Evolutionary conservation across 1,140 invertebrate species (phyloP), one percentile per base, ranked within the genome.

Genomic region (Lysiphlebus fabarum): DNA sequence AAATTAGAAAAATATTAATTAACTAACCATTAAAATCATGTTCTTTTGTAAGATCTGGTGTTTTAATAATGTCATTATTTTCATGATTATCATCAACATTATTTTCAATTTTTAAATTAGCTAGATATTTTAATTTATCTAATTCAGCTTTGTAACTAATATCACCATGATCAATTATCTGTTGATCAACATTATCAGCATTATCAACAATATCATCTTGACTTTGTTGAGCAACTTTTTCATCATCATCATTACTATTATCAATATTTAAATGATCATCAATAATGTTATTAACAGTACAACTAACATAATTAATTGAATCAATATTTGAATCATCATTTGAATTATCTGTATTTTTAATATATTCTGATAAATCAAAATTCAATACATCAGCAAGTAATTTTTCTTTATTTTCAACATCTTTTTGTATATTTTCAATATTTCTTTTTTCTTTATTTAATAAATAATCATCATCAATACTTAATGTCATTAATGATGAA

Each of bases 361-460:
- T 75, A 37, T 73, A 79, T 36, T 74, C 72, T 4, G 73, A 77
- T 6, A 78, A 66, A 71, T 82, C 81, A 56, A 83, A 81, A 65
- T 76, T 78, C 11, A 83, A 64, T 50, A 83, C 72, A 50, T 79
- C 77, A 0, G 81, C 80, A 10, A 84, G 62, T 41, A 82, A 61
- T 64, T 81, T 82, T 61, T 84, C 82, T 58, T 83, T 83, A 56
- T 77, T 67, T 62, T 82, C 77, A 34, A 84, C 82, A 61, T 83
- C 82, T 49, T 77, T 79, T 55, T 79, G 72, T 56, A 84, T 82
- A 3, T 69, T 78, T 58, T 82, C 78, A 4, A 82, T 75, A 69
- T 82, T 82, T 57, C 80, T 67, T 33, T 81, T 75, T 5, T 73
- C 68, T 48, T 76, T 26, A 26, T 26, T 73, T 26, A 77, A 36